Evolutionary conservation across 1,140 invertebrate species (phyloP).

Genomic region (Lepidurus packardi): DNA sequence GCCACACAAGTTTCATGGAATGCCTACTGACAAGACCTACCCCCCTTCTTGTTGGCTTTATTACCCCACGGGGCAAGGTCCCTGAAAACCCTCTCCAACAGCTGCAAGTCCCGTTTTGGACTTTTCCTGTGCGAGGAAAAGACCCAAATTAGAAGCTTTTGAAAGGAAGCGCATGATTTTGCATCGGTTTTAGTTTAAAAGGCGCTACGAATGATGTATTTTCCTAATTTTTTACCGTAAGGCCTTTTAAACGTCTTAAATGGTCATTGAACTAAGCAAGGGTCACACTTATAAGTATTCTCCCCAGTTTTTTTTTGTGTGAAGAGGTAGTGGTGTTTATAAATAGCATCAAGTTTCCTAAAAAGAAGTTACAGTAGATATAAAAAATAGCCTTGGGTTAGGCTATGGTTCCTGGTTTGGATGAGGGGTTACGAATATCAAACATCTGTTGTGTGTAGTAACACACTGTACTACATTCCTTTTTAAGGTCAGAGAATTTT

Average conservation of each 20-base stretch:
- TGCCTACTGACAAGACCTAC: neutral
- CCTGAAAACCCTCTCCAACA: neutral
- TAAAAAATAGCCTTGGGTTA: neutral
- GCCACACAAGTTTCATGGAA: neutral
- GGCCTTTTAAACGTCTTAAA: no score
- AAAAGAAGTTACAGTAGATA: neutral
- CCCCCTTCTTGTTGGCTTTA: neutral
- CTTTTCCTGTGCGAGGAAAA: neutral
- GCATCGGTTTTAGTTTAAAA: neutral
- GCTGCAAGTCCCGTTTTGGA: conserved; percentile 1
- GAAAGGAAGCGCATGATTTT: neutral
- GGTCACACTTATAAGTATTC: no score
- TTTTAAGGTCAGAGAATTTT: neutral
- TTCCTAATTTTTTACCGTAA: no score
- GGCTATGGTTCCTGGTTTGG: neutral
- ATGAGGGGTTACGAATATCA: neutral
- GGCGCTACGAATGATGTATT: no score
- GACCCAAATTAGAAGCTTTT: neutral
- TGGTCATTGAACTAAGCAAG: no score
- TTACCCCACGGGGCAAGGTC: neutral
- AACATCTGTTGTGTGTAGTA: conserved; percentile 4
- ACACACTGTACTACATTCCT: neutral
- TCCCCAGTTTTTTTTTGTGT: no score
- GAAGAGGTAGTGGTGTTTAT: neutral
- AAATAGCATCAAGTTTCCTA: neutral